These are phyloP conservation scores for Prenolepis imparis DNA, from an alignment of 2,888 invertebrate genomes.

Conservation along the genomic window DNA sequence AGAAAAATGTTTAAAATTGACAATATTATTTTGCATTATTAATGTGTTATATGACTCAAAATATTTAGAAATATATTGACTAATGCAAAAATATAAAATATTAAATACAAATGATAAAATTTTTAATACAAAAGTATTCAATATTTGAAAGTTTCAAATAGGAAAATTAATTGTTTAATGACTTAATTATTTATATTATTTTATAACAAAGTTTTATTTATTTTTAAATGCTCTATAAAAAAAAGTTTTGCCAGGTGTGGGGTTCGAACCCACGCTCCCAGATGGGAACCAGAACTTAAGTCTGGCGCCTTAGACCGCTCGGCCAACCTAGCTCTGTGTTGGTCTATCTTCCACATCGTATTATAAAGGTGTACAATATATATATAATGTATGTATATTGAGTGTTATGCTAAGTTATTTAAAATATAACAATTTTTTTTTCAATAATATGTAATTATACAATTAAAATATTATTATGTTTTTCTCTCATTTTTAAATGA, in stretches of 20 bases:
- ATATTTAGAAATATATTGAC: background rate
- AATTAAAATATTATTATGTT: background rate
- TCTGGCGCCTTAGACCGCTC: constrained; percentile 95
- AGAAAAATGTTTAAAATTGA: background rate
- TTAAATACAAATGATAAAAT: background rate
- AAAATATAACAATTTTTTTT: background rate
- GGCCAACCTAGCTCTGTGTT: constrained; percentile 89
- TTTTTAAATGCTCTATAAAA: constrained; percentile 16
- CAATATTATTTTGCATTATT: background rate
- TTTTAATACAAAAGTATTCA: background rate
- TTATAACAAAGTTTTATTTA: background rate
- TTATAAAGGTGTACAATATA: background rate
- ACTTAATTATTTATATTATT: background rate
- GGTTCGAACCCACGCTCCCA: constrained; percentile 95
- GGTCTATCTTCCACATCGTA: background rate
- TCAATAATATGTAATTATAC: background rate
- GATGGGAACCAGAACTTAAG: constrained; percentile 94
- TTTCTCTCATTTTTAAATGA: background rate
- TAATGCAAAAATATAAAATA: background rate
- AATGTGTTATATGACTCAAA: background rate
- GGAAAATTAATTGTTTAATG: background rate
- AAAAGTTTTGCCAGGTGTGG: constrained; percentile 90
- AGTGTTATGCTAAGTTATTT: background rate
- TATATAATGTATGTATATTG: background rate
- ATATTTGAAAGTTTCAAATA: background rate